A percentile compares a stretch with the other conserved stretches of the same genome.
These are phyloP conservation scores for Gopherus evgoodei DNA, from an alignment of 2,113 vertebrate species.

Conservation along the genomic window DNA sequence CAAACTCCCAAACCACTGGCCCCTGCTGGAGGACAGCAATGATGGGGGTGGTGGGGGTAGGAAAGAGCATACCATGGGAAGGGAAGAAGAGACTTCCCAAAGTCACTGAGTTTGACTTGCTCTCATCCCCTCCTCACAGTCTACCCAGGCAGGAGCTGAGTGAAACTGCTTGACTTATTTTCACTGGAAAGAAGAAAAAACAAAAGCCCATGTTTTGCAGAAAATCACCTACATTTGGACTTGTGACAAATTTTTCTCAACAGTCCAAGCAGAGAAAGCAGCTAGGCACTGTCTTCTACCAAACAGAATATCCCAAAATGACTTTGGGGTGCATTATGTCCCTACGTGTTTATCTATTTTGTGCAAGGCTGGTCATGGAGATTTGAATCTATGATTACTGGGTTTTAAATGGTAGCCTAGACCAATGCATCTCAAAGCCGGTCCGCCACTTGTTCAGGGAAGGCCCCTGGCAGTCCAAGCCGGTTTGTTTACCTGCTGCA, in stretches of 20 bases:
- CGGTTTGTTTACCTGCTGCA: too few relatives aligned
- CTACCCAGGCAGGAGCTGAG: background rate
- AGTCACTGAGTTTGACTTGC: background rate
- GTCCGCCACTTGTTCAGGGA: too few relatives aligned
- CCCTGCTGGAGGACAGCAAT: background rate
- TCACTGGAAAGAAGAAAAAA: background rate
- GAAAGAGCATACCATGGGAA: too few relatives aligned
- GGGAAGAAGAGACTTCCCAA: background rate
- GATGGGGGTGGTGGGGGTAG: too few relatives aligned
- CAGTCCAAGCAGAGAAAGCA: background rate
- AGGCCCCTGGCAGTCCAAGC: too few relatives aligned
- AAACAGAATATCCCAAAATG: background rate
- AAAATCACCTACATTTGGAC: background rate
- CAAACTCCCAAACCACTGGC: background rate
- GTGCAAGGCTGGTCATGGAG: rapidly evolving
- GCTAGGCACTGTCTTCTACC: background rate
- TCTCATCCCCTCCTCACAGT: background rate
- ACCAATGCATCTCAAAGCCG: background rate
- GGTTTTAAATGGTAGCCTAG: background rate
- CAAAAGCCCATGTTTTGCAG: background rate
- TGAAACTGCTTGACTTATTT: background rate
- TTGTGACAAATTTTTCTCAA: background rate
- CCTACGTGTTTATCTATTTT: background rate
- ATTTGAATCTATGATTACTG: background rate
- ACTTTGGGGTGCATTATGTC: background rate